Conservation (phyloP, 2,113 vertebrate genomes). For the Nyctibius bracteatus region DNA sequence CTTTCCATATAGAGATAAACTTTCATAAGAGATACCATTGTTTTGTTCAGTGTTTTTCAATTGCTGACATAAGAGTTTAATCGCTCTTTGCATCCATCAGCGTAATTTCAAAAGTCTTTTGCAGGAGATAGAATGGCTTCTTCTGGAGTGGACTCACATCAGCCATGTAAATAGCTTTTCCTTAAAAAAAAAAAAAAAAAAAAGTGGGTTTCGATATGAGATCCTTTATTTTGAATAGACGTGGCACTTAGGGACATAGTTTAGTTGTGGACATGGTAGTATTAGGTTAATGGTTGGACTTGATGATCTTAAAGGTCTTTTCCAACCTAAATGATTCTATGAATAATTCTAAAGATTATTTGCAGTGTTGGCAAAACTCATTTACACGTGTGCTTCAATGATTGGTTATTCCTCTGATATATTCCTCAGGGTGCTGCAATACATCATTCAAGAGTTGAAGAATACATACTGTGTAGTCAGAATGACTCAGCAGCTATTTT, state of each 20-base stretch:
- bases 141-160: neutral
- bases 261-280: neutral
- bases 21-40: neutral
- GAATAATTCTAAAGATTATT: neutral
- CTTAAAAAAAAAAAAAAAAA: neutral
- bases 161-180: neutral
- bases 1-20: neutral
- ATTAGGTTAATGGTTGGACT: neutral
- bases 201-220: neutral
- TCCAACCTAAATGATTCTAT: neutral
- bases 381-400: neutral
- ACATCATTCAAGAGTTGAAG: neutral
- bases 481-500: neutral
- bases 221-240: neutral
- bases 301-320: neutral
- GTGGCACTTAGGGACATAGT: neutral
- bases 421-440: neutral
- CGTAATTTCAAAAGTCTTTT: neutral
- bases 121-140: neutral
- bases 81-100: neutral
- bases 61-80: neutral
- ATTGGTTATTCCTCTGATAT: neutral
- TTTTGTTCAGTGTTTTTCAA: neutral
- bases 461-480: neutral
- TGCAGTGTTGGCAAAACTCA: neutral